Base-by-base conservation (phyloP, 2,797 vertebrate species). In the Sardinella longiceps region DNA sequence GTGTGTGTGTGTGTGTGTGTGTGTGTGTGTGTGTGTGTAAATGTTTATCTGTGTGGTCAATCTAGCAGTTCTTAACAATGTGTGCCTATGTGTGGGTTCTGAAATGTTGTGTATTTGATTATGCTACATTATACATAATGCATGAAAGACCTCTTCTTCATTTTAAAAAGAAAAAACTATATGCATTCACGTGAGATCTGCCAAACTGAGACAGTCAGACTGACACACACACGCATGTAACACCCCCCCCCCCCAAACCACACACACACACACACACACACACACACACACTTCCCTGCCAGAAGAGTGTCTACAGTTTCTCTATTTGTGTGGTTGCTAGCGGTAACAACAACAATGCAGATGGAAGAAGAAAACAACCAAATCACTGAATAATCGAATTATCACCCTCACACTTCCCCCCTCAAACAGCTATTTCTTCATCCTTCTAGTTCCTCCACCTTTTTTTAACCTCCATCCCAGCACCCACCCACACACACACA, bases 281-380 rank as follows among this genome's bases (percentile, higher is more conserved):
- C 86, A 74, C 82, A 84, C 80, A 60, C 20, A n/a, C 83, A 82
- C 85, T 66, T 66, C 60, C 60, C 28, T 81, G 84, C 53, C 82
- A 85, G 39, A n/a, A 77, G 51, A 81, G 43, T 80, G 51, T 80
- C 80, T 83, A 86, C 81, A 50, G 66, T 39, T 80, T 83, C 48
- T 25, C 84, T 87, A 86, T 88, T 88, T 89, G 86, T 84, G 80
- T 86, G 80, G 89, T 89, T 89, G 86, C 87, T 86, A 83, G 63
- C 18, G 81, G 87, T 37, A 84, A 89, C 87, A 51, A 81, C 87
- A 51, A 81, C 50, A 85, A 66, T 14, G 25, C 80, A 80, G 56
- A 77, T 81, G 28, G 58, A 74, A 84, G 58, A 74, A 84, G 82
- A 85, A 85, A 84, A 85, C 80, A 88, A 83, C 70, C 60, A 20